Evolutionary conservation across 2,888 invertebrate species (phyloP).

Genomic region (Zhengitettix transpicula): DNA sequence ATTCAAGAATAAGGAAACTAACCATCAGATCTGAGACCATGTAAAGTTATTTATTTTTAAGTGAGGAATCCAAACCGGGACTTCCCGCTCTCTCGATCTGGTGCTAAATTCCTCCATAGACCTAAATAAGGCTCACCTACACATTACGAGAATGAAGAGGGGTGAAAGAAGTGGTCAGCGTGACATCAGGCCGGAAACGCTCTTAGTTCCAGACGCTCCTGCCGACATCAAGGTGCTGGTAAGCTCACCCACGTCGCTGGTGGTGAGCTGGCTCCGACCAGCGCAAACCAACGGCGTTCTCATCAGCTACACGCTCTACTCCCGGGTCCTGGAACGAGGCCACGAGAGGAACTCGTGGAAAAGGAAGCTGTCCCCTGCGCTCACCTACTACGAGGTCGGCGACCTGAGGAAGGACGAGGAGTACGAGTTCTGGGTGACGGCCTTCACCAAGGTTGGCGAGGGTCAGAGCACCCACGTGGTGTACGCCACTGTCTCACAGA

Average conservation of each 20-base stretch:
- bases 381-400: constrained; percentile 14
- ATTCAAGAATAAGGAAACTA: too few species aligned
- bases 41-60: too few species aligned
- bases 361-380: constrained; percentile 11
- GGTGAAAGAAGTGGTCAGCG: too few species aligned
- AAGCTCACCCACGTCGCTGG: constrained; percentile 20
- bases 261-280: constrained; percentile 26
- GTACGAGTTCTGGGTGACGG: constrained; percentile 27
- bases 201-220: constrained; percentile 27
- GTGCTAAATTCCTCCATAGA: too few species aligned
- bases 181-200: too few species aligned
- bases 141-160: too few species aligned
- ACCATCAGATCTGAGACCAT: too few species aligned
- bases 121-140: too few species aligned
- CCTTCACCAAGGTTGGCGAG: constrained; percentile 29
- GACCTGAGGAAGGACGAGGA: constrained; percentile 16
- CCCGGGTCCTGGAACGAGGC: constrained; percentile 16
- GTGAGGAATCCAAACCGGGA: too few species aligned
- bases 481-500: constrained; percentile 18
- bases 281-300: constrained; percentile 26
- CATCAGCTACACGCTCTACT: constrained; percentile 26
- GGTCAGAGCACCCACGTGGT: constrained; percentile 25
- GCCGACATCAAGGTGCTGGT: constrained; percentile 27
- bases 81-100: too few species aligned
- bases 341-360: constrained; percentile 16